Evolutionary conservation across 2,888 invertebrate genomes (phyloP), one percentile per base, ranked within the genome.

Genomic region (Noctua comes): DNA sequence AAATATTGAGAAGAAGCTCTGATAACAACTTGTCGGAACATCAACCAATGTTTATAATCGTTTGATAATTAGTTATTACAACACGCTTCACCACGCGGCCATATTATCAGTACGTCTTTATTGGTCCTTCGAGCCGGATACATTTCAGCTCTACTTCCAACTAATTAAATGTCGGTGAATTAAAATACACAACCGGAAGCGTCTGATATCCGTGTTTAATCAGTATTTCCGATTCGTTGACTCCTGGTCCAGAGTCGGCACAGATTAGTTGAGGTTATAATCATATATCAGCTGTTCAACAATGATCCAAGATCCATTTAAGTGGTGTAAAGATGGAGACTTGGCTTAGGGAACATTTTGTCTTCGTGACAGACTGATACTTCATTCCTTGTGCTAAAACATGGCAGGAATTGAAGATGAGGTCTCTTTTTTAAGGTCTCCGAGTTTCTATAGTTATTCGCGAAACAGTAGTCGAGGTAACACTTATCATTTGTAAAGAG

Each of bases 181-280:
- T 59, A 59, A n/a, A 62, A 10, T 16, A 36, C 27, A 36, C 7
- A 16, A 78, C 71, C 54, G 80, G 83, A 83, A 81, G 40, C 54
- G n/a, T 68, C 54, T 40, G 59, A 83, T 83, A 71, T 71, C 51
- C 43, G 54, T 31, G 2, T 16, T 51, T 77, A 78, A 81, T 83
- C 68, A 77, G 66, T 40, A 71, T 27, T 68, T 81, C 80, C 71
- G 83, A 77, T 59, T 77, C 27, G 43, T 70, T 77, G 64, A 82
- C 62, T 69, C 48, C 31, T 27, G 24, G 24, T 36, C 31, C 31
- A 6, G 46, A 57, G 18, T 64, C 18, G 68, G 57, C 51, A 64
- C 43, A 27, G 27, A 66, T 43, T 66, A 66, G n/a, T 66, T 43
- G 43, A 43, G 4, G 18, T 18, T 43, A 66, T 27, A 10, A 27